These are phyloP conservation scores for Melinopterus prodromus DNA, from an alignment of 2,888 invertebrate genomes.

Conservation along the genomic window DNA sequence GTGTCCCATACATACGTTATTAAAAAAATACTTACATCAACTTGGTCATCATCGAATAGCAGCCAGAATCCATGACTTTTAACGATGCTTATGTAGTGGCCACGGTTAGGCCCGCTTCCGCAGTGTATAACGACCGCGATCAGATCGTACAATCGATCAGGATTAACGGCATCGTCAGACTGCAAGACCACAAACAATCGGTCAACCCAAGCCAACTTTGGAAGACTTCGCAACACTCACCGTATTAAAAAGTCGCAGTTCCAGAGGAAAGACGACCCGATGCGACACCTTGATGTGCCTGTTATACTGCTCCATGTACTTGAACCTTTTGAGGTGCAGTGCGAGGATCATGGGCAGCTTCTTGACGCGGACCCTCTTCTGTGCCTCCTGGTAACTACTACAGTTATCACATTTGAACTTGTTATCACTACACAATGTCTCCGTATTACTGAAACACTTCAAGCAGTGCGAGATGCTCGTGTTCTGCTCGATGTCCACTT, in stretches of 20 bases:
- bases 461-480: constrained; percentile 99
- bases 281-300: constrained; percentile 99
- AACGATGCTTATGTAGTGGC: constrained; percentile 99
- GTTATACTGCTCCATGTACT: constrained; percentile 98
- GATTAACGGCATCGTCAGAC: constrained; percentile 99
- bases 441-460: constrained; percentile 97
- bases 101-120: constrained; percentile 98
- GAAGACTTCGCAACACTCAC: constrained; percentile 65
- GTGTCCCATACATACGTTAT: neutral
- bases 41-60: constrained; percentile 99
- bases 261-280: constrained; percentile 98
- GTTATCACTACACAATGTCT: constrained; percentile 98
- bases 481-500: constrained; percentile 99
- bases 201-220: too few relatives aligned
- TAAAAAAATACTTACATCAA: constrained; percentile 82
- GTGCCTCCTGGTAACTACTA: constrained; percentile 99
- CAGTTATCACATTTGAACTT: constrained; percentile 99
- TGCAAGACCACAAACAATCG: constrained; percentile 57
- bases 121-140: constrained; percentile 99
- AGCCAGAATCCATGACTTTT: constrained; percentile 99
- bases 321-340: constrained; percentile 95
- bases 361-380: constrained; percentile 98
- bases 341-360: constrained; percentile 98
- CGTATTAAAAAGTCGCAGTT: constrained; percentile 96
- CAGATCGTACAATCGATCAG: constrained; percentile 97